These are phyloP conservation scores for Phaethon lepturus DNA, from an alignment of 2,113 vertebrate species.

Conservation along the genomic window DNA sequence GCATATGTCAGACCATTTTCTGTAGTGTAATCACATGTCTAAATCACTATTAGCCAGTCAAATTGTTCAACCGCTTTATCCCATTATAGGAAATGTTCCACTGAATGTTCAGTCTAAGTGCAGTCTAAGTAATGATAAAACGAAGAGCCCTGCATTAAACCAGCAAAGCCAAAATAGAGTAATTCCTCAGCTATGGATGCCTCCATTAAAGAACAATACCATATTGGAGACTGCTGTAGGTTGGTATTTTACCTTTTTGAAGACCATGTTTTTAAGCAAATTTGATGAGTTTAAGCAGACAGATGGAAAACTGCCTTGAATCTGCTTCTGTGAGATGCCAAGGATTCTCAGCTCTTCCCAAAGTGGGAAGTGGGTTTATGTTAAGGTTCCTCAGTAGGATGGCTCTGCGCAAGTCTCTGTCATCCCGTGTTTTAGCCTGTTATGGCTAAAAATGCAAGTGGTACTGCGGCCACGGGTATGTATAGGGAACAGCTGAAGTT, in stretches of 20 bases:
- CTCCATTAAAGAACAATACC: conserved; percentile 11
- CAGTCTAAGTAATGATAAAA: conserved; percentile 50
- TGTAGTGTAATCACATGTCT: conserved; percentile 67
- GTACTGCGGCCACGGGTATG: not conserved
- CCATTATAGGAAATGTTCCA: conserved; percentile 62
- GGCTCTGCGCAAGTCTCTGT: not conserved
- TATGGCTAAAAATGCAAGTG: not conserved
- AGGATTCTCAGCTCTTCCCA: not conserved
- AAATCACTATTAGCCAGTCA: conserved; percentile 67
- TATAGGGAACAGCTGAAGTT: not conserved
- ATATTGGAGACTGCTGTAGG: not conserved
- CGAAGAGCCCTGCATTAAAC: conserved; percentile 8
- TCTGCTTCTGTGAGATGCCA: not conserved
- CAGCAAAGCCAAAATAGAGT: not conserved
- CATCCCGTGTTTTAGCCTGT: not conserved
- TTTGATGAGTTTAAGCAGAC: not conserved
- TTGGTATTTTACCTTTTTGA: conserved; percentile 17
- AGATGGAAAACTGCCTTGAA: conserved; percentile 40
- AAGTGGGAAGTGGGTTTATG: not conserved
- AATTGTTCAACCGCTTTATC: conserved; percentile 57
- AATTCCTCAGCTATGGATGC: not conserved
- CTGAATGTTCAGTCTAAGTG: conserved; percentile 56
- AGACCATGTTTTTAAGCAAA: not conserved
- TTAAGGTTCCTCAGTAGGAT: not conserved
- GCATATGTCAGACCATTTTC: conserved; percentile 67